Percentiles rank a stretch among this genome's conserved stretches.
phyloP scores from a whole-genome alignment of 2,888 invertebrate species.

The Arge pagana region DNA sequence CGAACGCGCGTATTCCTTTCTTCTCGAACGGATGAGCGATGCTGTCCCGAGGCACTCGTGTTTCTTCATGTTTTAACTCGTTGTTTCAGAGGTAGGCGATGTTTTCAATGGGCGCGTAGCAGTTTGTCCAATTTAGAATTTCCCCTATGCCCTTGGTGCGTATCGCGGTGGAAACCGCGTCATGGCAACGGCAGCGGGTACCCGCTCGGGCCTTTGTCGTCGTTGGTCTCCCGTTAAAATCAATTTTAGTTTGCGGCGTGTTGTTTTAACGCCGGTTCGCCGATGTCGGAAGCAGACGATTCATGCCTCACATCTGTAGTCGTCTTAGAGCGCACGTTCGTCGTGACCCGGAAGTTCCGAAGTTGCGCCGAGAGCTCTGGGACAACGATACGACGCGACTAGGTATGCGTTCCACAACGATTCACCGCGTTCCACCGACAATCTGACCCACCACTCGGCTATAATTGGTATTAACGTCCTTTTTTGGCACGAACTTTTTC shows the following conservation, averaged over 20 bases:
- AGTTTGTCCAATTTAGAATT: constrained; percentile 8
- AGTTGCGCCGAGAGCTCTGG: too few species aligned
- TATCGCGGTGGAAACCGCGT: not conserved
- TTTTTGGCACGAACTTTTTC: too few species aligned
- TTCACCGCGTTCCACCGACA: too few species aligned
- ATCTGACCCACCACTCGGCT: too few species aligned
- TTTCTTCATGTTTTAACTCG: not conserved
- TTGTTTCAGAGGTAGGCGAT: not conserved
- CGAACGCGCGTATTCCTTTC: too few species aligned
- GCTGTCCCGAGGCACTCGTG: too few species aligned
- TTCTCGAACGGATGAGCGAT: too few species aligned
- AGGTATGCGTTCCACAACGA: too few species aligned
- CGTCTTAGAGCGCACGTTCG: not conserved
- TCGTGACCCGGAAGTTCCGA: constrained; percentile 9
- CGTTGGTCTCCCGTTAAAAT: constrained; percentile 5
- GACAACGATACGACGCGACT: too few species aligned
- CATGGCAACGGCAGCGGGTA: not conserved
- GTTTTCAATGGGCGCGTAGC: not conserved
- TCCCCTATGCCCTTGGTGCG: not conserved
- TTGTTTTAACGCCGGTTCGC: constrained; percentile 17
- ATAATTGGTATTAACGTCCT: too few species aligned
- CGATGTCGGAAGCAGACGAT: constrained; percentile 17
- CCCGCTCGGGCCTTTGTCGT: too few species aligned
- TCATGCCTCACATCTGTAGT: constrained; percentile 11
- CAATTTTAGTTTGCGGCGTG: constrained; percentile 16